Conservation (phyloP, 2,888 invertebrate genomes). For the Hybos culiciformis region DNA sequence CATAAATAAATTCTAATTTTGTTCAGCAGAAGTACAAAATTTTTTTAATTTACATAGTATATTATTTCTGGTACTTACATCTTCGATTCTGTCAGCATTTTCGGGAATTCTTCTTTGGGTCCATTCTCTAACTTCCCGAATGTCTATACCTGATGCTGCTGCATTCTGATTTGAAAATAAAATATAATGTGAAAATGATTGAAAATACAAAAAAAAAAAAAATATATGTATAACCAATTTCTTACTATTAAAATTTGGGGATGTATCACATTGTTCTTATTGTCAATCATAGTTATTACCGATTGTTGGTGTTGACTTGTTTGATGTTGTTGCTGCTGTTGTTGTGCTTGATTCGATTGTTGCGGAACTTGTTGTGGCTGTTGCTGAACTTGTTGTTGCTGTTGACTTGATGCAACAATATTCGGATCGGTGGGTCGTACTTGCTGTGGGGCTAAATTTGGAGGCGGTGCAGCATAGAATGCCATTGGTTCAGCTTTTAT, state of each 20-base stretch:
- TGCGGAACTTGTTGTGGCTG: slow-evolving; percentile 19
- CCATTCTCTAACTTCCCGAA: slow-evolving; percentile 1
- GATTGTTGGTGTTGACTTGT: slow-evolving; percentile 40
- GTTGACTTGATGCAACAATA: slow-evolving; percentile 31
- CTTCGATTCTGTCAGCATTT: background rate
- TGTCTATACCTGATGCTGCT: background rate
- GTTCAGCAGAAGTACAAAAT: background rate
- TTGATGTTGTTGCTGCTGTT: slow-evolving; percentile 26
- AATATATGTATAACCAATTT: slow-evolving; percentile 1
- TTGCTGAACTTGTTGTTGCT: slow-evolving; percentile 20
- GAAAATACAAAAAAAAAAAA: slow-evolving; percentile 2
- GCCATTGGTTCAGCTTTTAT: slow-evolving; percentile 58
- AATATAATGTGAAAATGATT: background rate
- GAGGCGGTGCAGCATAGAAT: slow-evolving; percentile 37
- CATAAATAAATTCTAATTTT: too few species aligned
- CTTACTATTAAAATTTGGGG: slow-evolving; percentile 19
- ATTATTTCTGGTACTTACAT: background rate
- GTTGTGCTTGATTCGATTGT: slow-evolving; percentile 23
- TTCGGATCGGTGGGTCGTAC: slow-evolving; percentile 25
- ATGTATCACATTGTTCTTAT: slow-evolving; percentile 35
- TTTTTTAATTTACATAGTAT: background rate
- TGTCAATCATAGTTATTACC: slow-evolving; percentile 20
- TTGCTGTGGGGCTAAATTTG: slow-evolving; percentile 21
- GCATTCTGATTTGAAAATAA: background rate
- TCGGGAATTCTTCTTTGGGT: background rate